Conservation (phyloP, 2,113 vertebrate species). For the Diphyllodes magnificus region DNA sequence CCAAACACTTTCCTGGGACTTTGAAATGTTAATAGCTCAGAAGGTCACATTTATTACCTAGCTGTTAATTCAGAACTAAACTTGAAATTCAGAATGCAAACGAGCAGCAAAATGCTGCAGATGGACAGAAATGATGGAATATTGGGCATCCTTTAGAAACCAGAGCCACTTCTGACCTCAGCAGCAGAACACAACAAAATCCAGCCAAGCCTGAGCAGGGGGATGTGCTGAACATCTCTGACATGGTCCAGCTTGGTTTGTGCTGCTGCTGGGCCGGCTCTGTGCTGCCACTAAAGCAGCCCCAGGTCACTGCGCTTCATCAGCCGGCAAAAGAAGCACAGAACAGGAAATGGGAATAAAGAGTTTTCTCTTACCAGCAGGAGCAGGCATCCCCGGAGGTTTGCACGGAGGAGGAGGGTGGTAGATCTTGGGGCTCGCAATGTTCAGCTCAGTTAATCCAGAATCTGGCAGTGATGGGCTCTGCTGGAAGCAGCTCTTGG, state of each 20-base stretch:
- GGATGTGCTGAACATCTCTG: not conserved
- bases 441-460: constrained; percentile 5
- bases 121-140: not conserved
- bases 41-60: not conserved
- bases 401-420: not conserved
- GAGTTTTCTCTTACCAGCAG: constrained; percentile 29
- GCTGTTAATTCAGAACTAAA: not conserved
- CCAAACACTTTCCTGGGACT: not conserved
- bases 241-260: rapidly evolving
- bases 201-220: not conserved
- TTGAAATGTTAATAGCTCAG: not conserved
- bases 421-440: not conserved
- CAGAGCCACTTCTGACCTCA: not conserved
- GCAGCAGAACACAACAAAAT: not conserved
- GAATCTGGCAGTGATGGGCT: constrained; percentile 48
- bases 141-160: not conserved
- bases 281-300: not conserved
- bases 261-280: not conserved
- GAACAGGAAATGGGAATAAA: not conserved
- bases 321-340: not conserved
- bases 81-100: not conserved
- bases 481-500: not conserved
- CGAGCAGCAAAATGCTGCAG: not conserved
- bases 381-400: not conserved
- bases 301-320: too few species aligned